Percentiles rank a stretch among this genome's conserved stretches.
These are phyloP conservation scores for Romanogobio albipinnatus DNA, from an alignment of 2,113 vertebrate species.

Conservation along the genomic window DNA sequence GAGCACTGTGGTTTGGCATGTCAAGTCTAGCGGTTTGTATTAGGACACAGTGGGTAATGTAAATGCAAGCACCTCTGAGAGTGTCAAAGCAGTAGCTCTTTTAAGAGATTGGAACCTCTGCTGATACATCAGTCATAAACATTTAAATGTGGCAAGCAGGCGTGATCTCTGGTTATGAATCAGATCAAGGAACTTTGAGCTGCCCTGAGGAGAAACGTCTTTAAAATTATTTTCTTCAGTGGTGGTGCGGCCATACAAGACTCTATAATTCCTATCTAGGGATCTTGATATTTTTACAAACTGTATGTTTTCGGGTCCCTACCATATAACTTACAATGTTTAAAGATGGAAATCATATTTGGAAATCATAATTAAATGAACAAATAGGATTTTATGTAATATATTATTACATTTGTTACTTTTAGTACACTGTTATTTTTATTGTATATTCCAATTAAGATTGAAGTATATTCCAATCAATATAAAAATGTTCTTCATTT, in stretches of 20 bases:
- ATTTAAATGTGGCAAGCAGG: background rate
- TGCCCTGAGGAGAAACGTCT: background rate
- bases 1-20: slow-evolving; percentile 19
- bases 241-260: background rate
- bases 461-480: too few species aligned
- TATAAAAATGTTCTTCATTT: too few species aligned
- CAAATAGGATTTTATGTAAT: background rate
- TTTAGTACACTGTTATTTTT: too few species aligned
- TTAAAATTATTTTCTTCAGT: background rate
- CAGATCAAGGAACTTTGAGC: background rate
- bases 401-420: background rate
- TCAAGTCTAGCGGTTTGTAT: background rate
- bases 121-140: background rate
- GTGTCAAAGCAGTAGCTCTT: slow-evolving; percentile 1
- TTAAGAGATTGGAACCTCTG: background rate
- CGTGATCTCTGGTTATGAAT: background rate
- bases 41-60: slow-evolving; percentile 19
- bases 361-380: background rate
- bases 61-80: slow-evolving; percentile 12
- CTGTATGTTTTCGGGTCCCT: background rate
- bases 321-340: background rate
- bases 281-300: background rate
- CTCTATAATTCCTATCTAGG: background rate
- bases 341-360: background rate
- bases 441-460: too few species aligned